A percentile compares a stretch with the other conserved stretches of the same genome.
Conservation (phyloP, 2,888 invertebrate genomes). For the Diadegma fenestrale region DNA sequence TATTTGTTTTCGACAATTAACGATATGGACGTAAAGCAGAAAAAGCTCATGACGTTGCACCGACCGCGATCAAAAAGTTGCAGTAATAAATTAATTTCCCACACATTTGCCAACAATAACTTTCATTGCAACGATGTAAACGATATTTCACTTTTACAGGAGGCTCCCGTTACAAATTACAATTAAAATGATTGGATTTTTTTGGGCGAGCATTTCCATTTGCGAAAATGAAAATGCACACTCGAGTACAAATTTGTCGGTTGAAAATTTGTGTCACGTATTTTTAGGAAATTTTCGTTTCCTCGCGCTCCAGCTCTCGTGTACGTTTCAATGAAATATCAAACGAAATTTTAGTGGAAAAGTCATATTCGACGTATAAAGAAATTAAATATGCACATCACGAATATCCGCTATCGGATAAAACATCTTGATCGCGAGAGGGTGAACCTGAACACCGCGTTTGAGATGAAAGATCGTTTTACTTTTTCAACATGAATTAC, state of each 20-base stretch:
- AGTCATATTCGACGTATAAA: background rate
- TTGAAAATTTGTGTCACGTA: background rate
- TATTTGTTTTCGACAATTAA: background rate
- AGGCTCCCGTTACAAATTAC: background rate
- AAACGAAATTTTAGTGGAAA: background rate
- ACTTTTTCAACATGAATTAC: background rate
- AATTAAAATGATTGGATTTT: background rate
- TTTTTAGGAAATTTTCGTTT: background rate
- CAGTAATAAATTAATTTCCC: background rate
- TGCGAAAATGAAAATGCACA: background rate
- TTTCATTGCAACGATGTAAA: background rate
- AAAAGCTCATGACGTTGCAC: background rate
- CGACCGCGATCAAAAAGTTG: background rate
- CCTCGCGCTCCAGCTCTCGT: background rate
- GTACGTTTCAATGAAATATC: background rate
- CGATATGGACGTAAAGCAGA: too few species aligned
- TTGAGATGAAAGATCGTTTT: background rate
- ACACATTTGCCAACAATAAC: background rate
- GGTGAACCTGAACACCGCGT: background rate
- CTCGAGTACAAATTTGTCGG: background rate
- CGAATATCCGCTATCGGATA: background rate
- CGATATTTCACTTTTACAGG: background rate
- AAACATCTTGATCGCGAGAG: slow-evolving; percentile 6
- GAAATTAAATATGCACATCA: background rate
- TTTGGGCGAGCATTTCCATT: background rate